Conservation (phyloP, 2,888 invertebrate genomes). For the Pyrrhia umbra region DNA sequence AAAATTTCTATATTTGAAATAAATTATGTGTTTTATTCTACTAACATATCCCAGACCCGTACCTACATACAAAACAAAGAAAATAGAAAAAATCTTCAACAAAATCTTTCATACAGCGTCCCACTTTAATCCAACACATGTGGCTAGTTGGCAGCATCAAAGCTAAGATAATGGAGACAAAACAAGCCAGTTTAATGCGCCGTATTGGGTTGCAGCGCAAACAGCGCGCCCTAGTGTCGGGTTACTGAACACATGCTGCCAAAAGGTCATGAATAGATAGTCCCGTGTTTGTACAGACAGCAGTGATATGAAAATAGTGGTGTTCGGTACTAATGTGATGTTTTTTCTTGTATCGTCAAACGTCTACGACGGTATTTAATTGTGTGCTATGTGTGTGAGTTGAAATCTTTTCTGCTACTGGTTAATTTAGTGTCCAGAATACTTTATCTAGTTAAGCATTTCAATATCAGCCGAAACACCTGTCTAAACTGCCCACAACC, state of each 20-base stretch:
- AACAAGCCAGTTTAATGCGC: constrained; percentile 87
- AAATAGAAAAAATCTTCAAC: constrained; percentile 2
- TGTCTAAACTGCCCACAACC: too few relatives aligned
- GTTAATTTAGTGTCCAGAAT: background rate
- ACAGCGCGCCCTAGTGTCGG: constrained; percentile 82
- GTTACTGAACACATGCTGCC: constrained; percentile 83
- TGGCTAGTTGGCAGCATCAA: constrained; percentile 86
- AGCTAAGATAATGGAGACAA: constrained; percentile 88
- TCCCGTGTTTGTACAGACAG: constrained; percentile 79
- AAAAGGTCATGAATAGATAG: constrained; percentile 86
- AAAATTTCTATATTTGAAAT: too few relatives aligned
- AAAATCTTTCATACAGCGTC: constrained; percentile 39
- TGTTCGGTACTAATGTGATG: constrained; percentile 41
- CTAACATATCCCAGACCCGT: background rate
- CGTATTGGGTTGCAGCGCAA: constrained; percentile 86
- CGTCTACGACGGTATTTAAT: background rate
- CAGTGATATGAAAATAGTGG: constrained; percentile 67
- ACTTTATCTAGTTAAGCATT: too few relatives aligned
- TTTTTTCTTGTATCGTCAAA: constrained; percentile 31
- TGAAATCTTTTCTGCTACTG: background rate
- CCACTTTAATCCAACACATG: constrained; percentile 69
- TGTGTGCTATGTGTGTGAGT: constrained; percentile 13
- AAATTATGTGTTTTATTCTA: background rate
- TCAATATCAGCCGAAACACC: too few relatives aligned
- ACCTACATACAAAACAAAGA: background rate